These are phyloP conservation scores for Lepilemur ruficaudatus DNA, from an alignment of 2,797 vertebrate genomes.

Conservation along the genomic window DNA sequence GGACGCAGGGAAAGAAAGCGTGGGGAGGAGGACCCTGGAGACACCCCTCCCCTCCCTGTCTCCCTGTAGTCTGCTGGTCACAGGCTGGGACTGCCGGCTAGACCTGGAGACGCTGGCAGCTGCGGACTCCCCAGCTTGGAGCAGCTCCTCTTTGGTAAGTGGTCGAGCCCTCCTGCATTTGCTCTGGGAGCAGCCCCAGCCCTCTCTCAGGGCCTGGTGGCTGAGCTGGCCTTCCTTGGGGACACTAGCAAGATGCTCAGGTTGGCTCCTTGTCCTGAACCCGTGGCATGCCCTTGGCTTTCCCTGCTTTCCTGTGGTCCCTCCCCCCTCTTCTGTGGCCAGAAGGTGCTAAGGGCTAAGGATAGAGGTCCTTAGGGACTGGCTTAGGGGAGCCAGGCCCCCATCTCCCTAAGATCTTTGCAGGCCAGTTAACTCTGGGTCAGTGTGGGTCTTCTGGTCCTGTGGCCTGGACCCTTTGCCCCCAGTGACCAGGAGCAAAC, in stretches of 20 bases:
- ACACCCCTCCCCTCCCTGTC: not conserved
- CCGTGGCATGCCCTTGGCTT: not conserved
- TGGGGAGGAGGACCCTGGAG: no score
- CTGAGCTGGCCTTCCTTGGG: not conserved
- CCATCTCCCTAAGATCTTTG: not conserved
- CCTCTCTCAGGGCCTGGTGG: not conserved
- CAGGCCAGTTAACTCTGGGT: not conserved
- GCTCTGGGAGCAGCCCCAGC: not conserved
- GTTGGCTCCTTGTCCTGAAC: not conserved
- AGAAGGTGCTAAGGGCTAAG: not conserved
- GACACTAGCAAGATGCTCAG: not conserved
- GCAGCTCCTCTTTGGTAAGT: constrained; percentile 59
- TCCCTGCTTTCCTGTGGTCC: not conserved
- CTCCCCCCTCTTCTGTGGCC: not conserved
- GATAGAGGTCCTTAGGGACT: not conserved
- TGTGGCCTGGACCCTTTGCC: not conserved
- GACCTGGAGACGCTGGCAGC: not conserved
- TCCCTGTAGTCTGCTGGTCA: not conserved
- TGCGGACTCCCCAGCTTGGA: not conserved
- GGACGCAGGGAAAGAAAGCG: not conserved
- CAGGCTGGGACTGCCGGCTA: not conserved
- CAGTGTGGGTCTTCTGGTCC: no score
- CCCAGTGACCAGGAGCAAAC: not conserved
- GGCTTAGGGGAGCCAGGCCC: not conserved
- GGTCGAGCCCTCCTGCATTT: not conserved